A percentile compares a stretch with the other conserved stretches of the same genome.
Evolutionary conservation across 2,888 invertebrate species (phyloP).

Genomic region (Deroplatys truncata): DNA sequence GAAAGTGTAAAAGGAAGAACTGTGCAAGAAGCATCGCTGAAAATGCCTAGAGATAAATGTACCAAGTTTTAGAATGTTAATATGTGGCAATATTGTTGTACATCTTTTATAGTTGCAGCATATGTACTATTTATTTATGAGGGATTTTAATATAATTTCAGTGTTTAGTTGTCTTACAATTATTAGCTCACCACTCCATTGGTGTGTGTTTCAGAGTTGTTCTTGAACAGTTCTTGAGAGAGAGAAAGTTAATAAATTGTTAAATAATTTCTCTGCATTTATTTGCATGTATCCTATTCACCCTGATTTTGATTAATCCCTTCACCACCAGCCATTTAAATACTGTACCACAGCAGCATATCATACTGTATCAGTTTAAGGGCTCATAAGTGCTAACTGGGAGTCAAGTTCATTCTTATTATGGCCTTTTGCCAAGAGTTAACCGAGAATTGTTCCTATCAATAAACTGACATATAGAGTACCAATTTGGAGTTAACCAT

Average conservation of each 20-base stretch:
- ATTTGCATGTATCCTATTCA: background rate
- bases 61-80: background rate
- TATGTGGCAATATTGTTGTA: background rate
- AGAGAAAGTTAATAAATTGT: background rate
- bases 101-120: background rate
- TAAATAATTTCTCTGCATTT: background rate
- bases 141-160: background rate
- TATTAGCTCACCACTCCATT: background rate
- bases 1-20: background rate
- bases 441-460: too few relatives aligned
- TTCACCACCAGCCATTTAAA: too few relatives aligned
- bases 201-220: background rate
- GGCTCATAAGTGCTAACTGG: too few relatives aligned
- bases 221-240: background rate
- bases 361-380: too few relatives aligned
- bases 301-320: background rate
- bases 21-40: background rate
- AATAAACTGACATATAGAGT: too few relatives aligned
- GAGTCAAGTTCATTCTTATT: too few relatives aligned
- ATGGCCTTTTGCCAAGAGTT: too few relatives aligned
- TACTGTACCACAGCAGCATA: too few relatives aligned
- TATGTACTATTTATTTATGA: background rate
- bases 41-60: background rate
- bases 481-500: too few relatives aligned
- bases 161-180: background rate